Evolutionary conservation across 2,888 invertebrate species (phyloP).

Genomic region (Aproaerema taeniolella): DNA sequence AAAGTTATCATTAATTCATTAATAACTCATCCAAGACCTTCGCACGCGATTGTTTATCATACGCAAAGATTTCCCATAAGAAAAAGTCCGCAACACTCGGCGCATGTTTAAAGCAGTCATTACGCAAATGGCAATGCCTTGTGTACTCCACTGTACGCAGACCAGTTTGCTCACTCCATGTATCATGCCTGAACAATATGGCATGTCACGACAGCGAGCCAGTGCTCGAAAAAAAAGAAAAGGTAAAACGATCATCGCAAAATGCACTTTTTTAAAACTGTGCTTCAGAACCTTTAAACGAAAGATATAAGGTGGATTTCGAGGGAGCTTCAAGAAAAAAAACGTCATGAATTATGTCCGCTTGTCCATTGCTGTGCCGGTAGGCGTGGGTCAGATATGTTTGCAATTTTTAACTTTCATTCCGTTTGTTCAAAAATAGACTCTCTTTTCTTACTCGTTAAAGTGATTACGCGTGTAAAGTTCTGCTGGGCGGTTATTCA

Average conservation of each 20-base stretch:
- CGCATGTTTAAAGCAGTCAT: slow-evolving; percentile 45
- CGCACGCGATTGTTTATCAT: slow-evolving; percentile 16
- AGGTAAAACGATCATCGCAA: slow-evolving; percentile 56
- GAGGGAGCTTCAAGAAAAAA: slow-evolving; percentile 30
- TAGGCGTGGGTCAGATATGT: slow-evolving; percentile 70
- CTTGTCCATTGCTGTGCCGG: slow-evolving; percentile 56
- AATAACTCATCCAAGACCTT: too few species aligned
- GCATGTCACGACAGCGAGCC: slow-evolving; percentile 65
- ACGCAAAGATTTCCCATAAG: slow-evolving; percentile 37
- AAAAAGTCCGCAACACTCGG: slow-evolving; percentile 28
- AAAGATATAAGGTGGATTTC: slow-evolving; percentile 39
- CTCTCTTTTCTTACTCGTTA: slow-evolving; percentile 37
- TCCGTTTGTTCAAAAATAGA: slow-evolving; percentile 39
- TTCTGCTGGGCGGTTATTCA: slow-evolving; percentile 46
- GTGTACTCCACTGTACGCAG: slow-evolving; percentile 51
- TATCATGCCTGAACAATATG: slow-evolving; percentile 72
- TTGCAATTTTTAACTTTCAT: slow-evolving; percentile 43
- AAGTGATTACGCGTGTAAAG: slow-evolving; percentile 30
- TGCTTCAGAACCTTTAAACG: slow-evolving; percentile 28
- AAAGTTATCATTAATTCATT: too few species aligned
- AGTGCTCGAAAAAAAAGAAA: slow-evolving; percentile 13
- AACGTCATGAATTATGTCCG: slow-evolving; percentile 66
- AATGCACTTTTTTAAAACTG: slow-evolving; percentile 41
- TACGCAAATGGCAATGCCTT: slow-evolving; percentile 53
- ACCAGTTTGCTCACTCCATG: slow-evolving; percentile 67